These are phyloP conservation scores for Periplaneta americana DNA, from an alignment of 1,140 invertebrate species.

Conservation along the genomic window DNA sequence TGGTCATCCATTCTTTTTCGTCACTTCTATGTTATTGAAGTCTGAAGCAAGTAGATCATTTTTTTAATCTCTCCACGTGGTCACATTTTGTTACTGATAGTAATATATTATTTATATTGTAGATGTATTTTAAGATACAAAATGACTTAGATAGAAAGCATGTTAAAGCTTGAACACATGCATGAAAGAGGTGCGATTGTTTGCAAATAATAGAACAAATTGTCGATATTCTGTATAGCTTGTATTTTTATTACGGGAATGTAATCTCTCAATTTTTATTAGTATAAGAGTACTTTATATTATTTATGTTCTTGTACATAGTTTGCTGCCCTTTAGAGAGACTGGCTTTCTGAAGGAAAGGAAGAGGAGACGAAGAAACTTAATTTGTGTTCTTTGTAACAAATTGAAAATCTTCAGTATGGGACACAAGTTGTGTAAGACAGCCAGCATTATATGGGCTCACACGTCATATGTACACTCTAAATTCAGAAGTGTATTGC, in stretches of 20 bases:
- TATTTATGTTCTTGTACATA: neutral
- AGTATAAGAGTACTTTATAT: neutral
- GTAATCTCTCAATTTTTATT: neutral
- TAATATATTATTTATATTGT: neutral
- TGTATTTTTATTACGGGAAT: neutral
- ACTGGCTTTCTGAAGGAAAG: neutral
- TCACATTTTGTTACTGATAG: no score
- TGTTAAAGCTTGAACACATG: neutral
- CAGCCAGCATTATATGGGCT: neutral
- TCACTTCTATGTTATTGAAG: neutral
- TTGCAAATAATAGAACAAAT: neutral
- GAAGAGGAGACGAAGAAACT: neutral
- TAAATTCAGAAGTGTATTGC: no score
- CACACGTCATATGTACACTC: no score
- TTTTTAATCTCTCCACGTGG: neutral
- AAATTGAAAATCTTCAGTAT: neutral
- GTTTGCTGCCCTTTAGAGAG: neutral
- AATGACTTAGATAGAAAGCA: neutral
- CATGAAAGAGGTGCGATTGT: neutral
- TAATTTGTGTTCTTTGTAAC: neutral
- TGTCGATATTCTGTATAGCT: neutral
- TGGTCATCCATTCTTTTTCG: neutral
- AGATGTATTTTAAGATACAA: neutral
- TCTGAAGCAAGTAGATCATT: no score
- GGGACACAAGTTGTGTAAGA: neutral